Percentiles rank a stretch among this genome's conserved stretches.
These are phyloP conservation scores for Trididemnum nubilum DNA, from an alignment of 23 tunicate genomes.

Conservation along the genomic window DNA sequence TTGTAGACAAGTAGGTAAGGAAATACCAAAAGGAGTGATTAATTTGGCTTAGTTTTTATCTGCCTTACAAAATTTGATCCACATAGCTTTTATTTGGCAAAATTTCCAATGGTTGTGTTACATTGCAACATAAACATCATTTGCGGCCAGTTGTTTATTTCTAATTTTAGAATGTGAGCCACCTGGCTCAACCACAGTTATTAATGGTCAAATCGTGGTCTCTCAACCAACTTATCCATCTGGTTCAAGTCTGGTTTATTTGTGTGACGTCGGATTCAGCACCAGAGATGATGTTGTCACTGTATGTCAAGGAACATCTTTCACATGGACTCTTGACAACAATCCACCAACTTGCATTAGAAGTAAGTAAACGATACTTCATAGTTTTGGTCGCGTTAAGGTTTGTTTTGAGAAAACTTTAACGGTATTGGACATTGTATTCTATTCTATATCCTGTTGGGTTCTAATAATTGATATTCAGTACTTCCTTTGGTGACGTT, in stretches of 20 bases:
- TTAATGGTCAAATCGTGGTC: neutral
- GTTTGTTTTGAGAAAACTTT: no score
- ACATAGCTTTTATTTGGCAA: no score
- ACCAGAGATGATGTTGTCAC: neutral
- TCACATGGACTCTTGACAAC: slow-evolving; percentile 14
- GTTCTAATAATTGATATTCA: no score
- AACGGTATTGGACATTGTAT: no score
- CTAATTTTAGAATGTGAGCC: neutral
- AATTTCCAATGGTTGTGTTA: no score
- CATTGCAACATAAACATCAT: no score
- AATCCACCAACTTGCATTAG: neutral
- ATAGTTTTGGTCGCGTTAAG: neutral
- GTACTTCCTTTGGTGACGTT: no score
- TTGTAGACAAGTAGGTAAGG: neutral
- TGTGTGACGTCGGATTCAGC: neutral
- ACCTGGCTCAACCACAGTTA: neutral
- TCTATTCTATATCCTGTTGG: no score
- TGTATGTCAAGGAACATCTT: neutral
- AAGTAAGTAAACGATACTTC: neutral
- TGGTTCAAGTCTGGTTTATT: neutral
- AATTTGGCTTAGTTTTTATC: no score
- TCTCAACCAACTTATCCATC: neutral
- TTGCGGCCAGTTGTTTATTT: neutral
- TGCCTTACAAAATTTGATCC: no score
- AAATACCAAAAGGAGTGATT: no score